phyloP scores from a whole-genome alignment of 1,140 invertebrate genomes.

The Macrosteles quadrilineatus region DNA sequence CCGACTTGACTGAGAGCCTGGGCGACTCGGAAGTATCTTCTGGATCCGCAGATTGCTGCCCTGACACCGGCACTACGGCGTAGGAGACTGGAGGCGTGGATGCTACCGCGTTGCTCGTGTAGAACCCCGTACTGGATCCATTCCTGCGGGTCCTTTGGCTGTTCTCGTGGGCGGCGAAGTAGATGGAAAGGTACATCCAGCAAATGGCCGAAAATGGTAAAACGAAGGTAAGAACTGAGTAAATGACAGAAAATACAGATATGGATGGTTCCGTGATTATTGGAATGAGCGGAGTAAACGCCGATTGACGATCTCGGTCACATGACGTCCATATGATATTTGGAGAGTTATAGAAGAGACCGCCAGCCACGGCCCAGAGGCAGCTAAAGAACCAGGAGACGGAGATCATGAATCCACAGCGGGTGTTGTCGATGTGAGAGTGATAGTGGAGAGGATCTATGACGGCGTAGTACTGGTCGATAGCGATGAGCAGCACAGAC shows the following conservation, averaged over 20 bases:
- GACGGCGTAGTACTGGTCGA: conserved; percentile 86
- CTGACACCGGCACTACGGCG: conserved; percentile 2
- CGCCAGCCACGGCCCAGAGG: conserved; percentile 56
- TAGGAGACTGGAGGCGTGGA: background rate
- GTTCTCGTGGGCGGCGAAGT: conserved; percentile 54
- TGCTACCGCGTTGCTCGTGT: background rate
- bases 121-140: conserved; percentile 47
- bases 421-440: conserved; percentile 69
- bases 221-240: conserved; percentile 48
- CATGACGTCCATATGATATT: conserved; percentile 2
- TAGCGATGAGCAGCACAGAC: conserved; percentile 76
- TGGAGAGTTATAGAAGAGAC: conserved; percentile 41
- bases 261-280: conserved; percentile 27
- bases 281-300: background rate
- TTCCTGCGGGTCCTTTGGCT: conserved; percentile 55
- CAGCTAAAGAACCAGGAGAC: conserved; percentile 65
- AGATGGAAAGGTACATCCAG: conserved; percentile 58
- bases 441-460: conserved; percentile 85
- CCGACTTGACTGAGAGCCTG: conserved; percentile 8
- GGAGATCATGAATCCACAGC: conserved; percentile 68
- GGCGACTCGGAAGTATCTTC: conserved; percentile 16
- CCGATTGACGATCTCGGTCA: background rate
- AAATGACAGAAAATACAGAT: conserved; percentile 37
- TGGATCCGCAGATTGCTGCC: background rate
- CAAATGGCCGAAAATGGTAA: conserved; percentile 54